Evolutionary conservation across 2,888 invertebrate genomes (phyloP).

Genomic region (Watsonalla binaria): DNA sequence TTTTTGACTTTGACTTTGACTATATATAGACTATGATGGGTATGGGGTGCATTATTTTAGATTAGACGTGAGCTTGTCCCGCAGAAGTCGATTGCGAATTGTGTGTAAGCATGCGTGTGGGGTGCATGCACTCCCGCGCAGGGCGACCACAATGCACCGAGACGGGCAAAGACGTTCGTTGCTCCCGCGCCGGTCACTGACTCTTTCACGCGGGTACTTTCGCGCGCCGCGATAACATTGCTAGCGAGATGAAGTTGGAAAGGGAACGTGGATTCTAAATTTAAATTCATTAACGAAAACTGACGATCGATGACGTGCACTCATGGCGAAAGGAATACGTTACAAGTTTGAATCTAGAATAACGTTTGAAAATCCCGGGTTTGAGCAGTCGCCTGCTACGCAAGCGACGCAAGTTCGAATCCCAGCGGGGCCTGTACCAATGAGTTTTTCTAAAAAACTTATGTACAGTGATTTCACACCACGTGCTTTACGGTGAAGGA

Average conservation of each 20-base stretch:
- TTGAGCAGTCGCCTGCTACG: too few species aligned
- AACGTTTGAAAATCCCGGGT: too few species aligned
- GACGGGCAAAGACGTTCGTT: conserved; percentile 74
- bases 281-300: background rate
- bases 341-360: background rate
- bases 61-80: background rate
- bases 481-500: too few species aligned
- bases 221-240: conserved; percentile 64
- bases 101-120: conserved; percentile 29
- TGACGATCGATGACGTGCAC: background rate
- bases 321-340: background rate
- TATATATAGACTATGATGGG: background rate
- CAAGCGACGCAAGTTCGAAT: too few species aligned
- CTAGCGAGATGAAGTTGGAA: conserved; percentile 25
- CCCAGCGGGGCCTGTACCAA: too few species aligned
- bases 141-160: conserved; percentile 43
- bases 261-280: background rate
- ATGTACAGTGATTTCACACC: too few species aligned
- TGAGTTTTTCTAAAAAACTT: too few species aligned
- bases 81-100: conserved; percentile 32
- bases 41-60: background rate
- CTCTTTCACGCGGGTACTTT: conserved; percentile 72
- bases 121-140: conserved; percentile 10
- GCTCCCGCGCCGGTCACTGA: conserved; percentile 73
- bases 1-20: background rate